Conservation (phyloP, 2,888 invertebrate species). For the Disparrhopalites patrizii region DNA sequence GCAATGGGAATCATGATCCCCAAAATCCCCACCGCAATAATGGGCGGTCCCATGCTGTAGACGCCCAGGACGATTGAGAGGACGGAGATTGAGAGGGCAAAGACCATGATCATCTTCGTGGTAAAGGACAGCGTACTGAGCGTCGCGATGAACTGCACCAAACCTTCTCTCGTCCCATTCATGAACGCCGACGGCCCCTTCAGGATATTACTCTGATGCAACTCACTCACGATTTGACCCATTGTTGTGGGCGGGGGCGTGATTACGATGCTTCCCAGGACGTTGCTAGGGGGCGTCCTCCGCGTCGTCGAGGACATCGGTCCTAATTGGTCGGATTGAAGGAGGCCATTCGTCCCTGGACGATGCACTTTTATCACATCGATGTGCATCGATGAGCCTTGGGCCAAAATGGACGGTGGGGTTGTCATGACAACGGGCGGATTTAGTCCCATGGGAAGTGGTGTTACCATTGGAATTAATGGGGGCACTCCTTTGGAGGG, state of each 20-base stretch:
- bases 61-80: conserved; percentile 23
- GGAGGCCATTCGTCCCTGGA: no score
- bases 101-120: conserved; percentile 19
- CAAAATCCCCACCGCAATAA: conserved; percentile 25
- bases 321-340: no score
- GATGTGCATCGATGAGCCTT: no score
- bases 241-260: background rate
- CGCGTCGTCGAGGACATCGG: no score
- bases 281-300: no score
- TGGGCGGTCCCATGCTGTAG: conserved; percentile 21
- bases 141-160: conserved; percentile 4
- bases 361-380: no score
- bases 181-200: conserved; percentile 3
- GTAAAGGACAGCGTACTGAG: conserved; percentile 17
- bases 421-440: no score
- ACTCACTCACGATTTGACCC: conserved; percentile 15
- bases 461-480: no score
- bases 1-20: conserved; percentile 24
- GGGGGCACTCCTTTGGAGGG: no score
- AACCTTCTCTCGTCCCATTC: conserved; percentile 18
- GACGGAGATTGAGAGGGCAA: conserved; percentile 22
- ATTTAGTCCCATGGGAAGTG: no score
- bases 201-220: conserved; percentile 11
- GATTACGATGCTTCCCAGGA: background rate
- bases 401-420: no score